Evolutionary conservation across 2,113 vertebrate genomes (phyloP).

Genomic region (Hyperopisus bebe): DNA sequence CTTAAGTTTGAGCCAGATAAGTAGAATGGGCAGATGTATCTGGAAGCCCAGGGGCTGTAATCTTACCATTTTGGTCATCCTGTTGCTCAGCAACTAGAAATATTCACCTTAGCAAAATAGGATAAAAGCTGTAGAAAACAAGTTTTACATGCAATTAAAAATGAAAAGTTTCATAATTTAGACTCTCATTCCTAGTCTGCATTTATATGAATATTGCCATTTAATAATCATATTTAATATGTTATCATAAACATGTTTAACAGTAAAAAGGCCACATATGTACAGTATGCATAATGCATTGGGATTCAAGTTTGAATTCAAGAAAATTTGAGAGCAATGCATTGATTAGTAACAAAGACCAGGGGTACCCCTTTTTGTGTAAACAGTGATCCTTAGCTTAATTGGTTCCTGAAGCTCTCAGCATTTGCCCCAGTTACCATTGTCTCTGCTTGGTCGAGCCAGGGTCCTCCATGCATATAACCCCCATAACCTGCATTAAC

Average conservation of each 20-base stretch:
- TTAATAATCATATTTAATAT: slow-evolving; percentile 1
- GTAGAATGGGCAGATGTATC: not conserved
- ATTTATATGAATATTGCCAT: not conserved
- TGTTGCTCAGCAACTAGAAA: not conserved
- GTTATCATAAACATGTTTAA: not conserved
- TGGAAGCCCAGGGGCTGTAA: not conserved
- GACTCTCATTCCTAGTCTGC: not conserved
- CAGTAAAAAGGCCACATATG: not conserved
- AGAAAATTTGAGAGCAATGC: not conserved
- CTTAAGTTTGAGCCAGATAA: not conserved
- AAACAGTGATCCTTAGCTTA: not conserved
- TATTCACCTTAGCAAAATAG: not conserved
- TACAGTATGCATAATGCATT: not conserved
- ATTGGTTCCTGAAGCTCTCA: not conserved
- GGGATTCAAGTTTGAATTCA: not conserved
- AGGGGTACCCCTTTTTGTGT: not conserved
- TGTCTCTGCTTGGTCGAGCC: slow-evolving; percentile 33
- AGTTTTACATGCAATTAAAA: not conserved
- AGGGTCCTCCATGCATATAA: slow-evolving; percentile 51
- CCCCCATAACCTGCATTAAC: slow-evolving; percentile 74
- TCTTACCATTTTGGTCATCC: not conserved
- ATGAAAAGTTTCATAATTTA: not conserved
- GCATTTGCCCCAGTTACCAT: not conserved
- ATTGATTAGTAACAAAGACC: not conserved
- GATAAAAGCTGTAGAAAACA: not conserved